Base-by-base conservation (phyloP, 2,888 invertebrate genomes). In the Calameuta filiformis region DNA sequence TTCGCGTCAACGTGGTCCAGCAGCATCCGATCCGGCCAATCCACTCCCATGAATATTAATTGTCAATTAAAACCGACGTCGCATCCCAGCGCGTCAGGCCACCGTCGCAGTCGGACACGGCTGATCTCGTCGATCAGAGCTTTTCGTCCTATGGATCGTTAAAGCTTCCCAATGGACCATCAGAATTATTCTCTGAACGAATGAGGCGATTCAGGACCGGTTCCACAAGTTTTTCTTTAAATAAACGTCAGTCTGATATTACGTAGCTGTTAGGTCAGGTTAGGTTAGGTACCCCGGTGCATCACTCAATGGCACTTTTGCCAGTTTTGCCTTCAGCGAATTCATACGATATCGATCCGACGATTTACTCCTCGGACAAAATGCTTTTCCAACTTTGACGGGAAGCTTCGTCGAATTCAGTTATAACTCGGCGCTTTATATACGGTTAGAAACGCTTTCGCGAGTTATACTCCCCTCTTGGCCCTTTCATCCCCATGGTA, bases 401-500 rank as follows among this genome's bases (percentile, higher is more conserved):
- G 33, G 73, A 75, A 73, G 75, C 75, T 76, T 73, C 75, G 34
- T 71, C 71, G 75, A 75, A 78, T 78, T 78, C 78, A 76, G 78
- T 78, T 78, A 78, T 78, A 78, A 78, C 78, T 78, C 78, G 56
- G 78, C 56, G 77, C 75, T 68, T 75, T 77, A 77, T 75, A 73
- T 75, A 40, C 35, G 35, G 37, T 30, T 30, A 35, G 30, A 37
- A 75, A 56, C 35, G 56, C 12, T n/a, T n/a, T n/a, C 31, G 30
- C 31, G 12, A 56, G 56, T 56, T 56, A 56, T 56, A 33, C 12
- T 35, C 23, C 31, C 34, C 31, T 33, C 71, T 71, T 31, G 56
- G 9, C 56, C 56, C 9, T 23, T 56, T 56, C 56, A 23, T 23
- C 56, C 23, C 56, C 9, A 2, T 15, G 9, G 2, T 37, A 56